Evolutionary conservation across 2,888 invertebrate genomes (phyloP), one percentile per base, ranked within the genome.

Genomic region (Fabriciana adippe): DNA sequence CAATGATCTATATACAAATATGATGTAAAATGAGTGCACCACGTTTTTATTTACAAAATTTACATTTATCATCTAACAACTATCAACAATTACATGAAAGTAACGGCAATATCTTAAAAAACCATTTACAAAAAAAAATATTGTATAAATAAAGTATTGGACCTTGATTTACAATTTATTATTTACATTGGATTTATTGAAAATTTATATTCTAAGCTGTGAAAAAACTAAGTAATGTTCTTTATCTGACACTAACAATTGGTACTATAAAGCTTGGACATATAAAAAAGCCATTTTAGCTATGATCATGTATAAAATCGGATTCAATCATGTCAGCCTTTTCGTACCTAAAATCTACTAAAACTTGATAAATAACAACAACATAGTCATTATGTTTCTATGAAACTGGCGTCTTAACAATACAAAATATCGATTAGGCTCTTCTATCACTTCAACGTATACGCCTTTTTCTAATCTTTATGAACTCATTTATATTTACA

Each of bases 401-500:
- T 91, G 92, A 92, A 92, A 92, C 92, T 86, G 81, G 81, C 74
- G 80, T 81, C 73, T 83, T 87, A 87, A 88, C 87, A 87, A 87
- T 89, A 86, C 83, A 86, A 87, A 87, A 85, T 85, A 86, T 84
- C 83, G 83, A 81, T 88, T 90, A 92, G 90, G 92, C 89, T 88
- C 84, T 85, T 85, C 88, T 91, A 90, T 92, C 91, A 90, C 90
- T 87, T 87, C 86, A 83, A 88, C 92, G 92, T 92, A 92, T 92
- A 92, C 92, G 84, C 85, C 84, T 85, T 81, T 71, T 80, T 80
- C 77, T 76, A 74, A 75, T 35, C 0, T 74, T 76, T 73, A 72
- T 78, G 79, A 77, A 80, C 66, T 75, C 73, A 78, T 61, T 55
- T 78, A 74, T 86, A 83, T 85, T 75, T 86, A 87, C 85, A 86